Evolutionary conservation across 2,797 vertebrate species (phyloP), one percentile per base, ranked within the genome.

Genomic region (Esox lucius): DNA sequence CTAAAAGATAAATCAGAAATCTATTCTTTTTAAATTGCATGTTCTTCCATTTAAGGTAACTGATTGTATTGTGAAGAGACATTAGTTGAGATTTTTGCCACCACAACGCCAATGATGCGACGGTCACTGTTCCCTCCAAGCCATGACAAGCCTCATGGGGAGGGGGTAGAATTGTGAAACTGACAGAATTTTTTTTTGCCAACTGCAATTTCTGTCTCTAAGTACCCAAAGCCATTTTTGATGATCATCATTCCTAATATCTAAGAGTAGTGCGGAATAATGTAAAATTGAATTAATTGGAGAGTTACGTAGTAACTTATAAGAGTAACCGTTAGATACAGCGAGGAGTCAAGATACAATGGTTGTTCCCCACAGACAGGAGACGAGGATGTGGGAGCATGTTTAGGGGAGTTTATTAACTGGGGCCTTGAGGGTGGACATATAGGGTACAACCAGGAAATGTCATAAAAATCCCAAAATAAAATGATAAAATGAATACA

Each of bases 371-470:
- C 51, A 67, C 59, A 64, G 75, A 76, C 48, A 59, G 51, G 72
- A 59, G 74, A 46, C 68, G 73, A 73, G 76, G 65, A 35, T 31
- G 28, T 19, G 65, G 65, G 65, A 67, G 62, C 13, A 33, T 6
- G 65, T 16, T 19, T 35, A 65, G 17, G 28, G 31, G 13, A 67
- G 65, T 24, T 46, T 28, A 70, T 16, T 24, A 49, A 51, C 7
- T 3, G 16, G 24, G 46, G 28, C 42, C 42, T 19, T 16, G 46
- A 16, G 15, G 24, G 68, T 70, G 15, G 48, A 26, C 5, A 68
- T 22, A 12, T 8, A 80, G 82, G 88, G 85, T 79, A 86, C 42
- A 46, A 46, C 84, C 84, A 86, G 78, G 85, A 79, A 28, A 64
- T 76, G 84, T 82, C 75, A 35, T 49, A 74, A 78, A 80, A 83